These are phyloP conservation scores for Caenorhabditis remanei DNA, from an alignment of 1,140 invertebrate species.

Conservation along the genomic window DNA sequence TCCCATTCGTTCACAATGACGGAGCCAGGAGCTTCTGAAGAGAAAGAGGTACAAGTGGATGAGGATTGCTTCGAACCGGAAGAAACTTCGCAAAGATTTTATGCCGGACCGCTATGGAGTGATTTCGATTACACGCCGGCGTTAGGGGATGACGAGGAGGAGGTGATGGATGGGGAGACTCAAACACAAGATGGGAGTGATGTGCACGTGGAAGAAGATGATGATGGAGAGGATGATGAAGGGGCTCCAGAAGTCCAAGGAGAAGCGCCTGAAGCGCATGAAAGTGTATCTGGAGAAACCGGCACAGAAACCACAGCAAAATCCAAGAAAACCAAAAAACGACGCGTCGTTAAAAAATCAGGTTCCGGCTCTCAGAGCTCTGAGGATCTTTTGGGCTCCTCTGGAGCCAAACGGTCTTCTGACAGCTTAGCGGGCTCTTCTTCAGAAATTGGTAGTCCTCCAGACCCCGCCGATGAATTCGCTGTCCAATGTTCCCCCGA, in stretches of 20 bases:
- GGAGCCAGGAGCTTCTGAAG: conserved; percentile 35
- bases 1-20: conserved; percentile 45
- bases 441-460: no score
- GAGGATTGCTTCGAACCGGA: conserved; percentile 35
- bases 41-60: conserved; percentile 48
- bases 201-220: background rate
- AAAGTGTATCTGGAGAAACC: no score
- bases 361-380: background rate
- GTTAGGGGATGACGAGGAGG: conserved; percentile 4
- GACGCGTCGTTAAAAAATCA: background rate
- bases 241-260: background rate
- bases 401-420: background rate
- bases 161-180: conserved; percentile 39
- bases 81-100: conserved; percentile 20
- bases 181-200: conserved; percentile 27
- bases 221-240: conserved; percentile 34
- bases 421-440: background rate
- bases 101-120: conserved; percentile 50
- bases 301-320: background rate
- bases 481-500: conserved; percentile 24
- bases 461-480: background rate
- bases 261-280: background rate
- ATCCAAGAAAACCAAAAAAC: background rate
- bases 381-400: background rate
- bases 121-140: conserved; percentile 55